Base-by-base conservation (phyloP, 1,140 invertebrate species). In the Solenopsis invicta region DNA sequence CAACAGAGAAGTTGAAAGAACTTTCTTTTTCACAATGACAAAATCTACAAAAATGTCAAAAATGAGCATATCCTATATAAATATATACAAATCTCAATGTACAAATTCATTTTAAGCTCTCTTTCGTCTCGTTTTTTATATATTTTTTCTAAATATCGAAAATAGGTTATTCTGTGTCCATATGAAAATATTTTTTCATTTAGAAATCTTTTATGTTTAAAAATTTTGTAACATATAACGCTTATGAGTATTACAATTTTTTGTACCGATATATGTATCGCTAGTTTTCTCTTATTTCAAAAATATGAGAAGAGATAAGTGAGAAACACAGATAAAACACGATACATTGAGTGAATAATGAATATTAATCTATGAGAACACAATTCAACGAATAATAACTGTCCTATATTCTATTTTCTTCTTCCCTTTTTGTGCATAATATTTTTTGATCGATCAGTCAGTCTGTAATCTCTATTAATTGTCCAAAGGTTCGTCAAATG, bases 401-500 rank as follows among this genome's bases (percentile, higher is more conserved):
- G 37, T 9, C 56, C 50, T 59, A 66, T 3, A 16, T 67, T 75
- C 45, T 76, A 48, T 54, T 54, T 59, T 3, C 4, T 45, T 78
- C 29, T 61, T 52, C n/a, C 16, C 4, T 61, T 24, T 16, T 12
- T 13, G 21, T 34, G 12, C 1, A 24, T 12, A n/a, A 52, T 69
- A 56, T 75, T 66, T 56, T 29, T 86, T 45, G 21, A 37, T 78
- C 16, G n/a, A 12, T 78, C 18, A 4, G 18, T 82, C 48, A 54
- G 24, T 50, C 54, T 75, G 81, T 67, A n/a, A 48, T 45, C 54
- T 52, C 56, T 56, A 48, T 92, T 82, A 95, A 24, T 95, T 93
- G 18, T 95, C 94, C 56, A 93, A 93, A 56, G 92, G 89, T 85
- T 95, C 93, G 52, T 95, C 94, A 13, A 94, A 95, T 9, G 93